Conservation (phyloP, 2,113 vertebrate genomes). For the Crocuta crocuta region DNA sequence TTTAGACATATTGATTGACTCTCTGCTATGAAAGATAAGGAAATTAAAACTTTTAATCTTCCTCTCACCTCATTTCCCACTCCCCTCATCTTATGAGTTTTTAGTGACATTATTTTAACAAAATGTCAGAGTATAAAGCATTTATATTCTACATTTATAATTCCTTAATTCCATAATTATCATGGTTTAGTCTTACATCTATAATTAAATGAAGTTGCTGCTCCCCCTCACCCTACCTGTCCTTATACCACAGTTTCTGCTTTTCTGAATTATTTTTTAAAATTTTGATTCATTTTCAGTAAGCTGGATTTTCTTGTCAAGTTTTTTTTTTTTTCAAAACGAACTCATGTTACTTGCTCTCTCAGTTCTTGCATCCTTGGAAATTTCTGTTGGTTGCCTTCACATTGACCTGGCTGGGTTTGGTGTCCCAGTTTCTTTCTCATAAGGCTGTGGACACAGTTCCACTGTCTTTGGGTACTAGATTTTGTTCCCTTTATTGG, state of each 20-base stretch:
- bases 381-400: background rate
- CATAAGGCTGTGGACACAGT: background rate
- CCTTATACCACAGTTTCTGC: background rate
- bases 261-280: constrained; percentile 35
- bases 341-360: background rate
- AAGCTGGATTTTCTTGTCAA: constrained; percentile 26
- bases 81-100: constrained; percentile 63
- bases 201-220: constrained; percentile 56
- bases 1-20: constrained; percentile 77
- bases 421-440: background rate
- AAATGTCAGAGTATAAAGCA: constrained; percentile 46
- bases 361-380: background rate
- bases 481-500: background rate
- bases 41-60: constrained; percentile 81
- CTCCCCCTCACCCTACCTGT: background rate
- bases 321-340: background rate
- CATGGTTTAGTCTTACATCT: constrained; percentile 47
- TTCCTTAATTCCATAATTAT: constrained; percentile 56
- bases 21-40: constrained; percentile 78
- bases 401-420: background rate
- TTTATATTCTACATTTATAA: constrained; percentile 52
- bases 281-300: background rate
- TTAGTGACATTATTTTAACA: constrained; percentile 31
- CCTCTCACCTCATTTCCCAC: constrained; percentile 66
- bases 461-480: background rate